These are phyloP conservation scores for Ispidina lecontei DNA, from an alignment of 2,797 vertebrate genomes.

Conservation along the genomic window DNA sequence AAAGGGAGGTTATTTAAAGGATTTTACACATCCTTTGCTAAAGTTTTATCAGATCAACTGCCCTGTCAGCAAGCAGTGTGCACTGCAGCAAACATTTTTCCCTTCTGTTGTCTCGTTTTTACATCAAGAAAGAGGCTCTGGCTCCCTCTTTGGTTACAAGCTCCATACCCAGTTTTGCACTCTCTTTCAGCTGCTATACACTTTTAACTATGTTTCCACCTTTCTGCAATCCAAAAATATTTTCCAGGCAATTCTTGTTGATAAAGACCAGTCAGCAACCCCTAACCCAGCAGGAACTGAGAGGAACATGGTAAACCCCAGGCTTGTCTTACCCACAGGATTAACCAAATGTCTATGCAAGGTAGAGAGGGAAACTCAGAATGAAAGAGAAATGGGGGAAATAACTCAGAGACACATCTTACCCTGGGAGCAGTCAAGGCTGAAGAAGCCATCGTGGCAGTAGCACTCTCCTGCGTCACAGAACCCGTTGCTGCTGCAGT, in stretches of 20 bases:
- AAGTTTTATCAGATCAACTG: not conserved
- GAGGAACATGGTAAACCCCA: not conserved
- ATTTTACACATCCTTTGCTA: not conserved
- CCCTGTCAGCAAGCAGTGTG: not conserved
- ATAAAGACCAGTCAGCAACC: not conserved
- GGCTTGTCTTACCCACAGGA: not conserved
- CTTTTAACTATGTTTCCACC: not conserved
- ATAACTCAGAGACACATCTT: not conserved
- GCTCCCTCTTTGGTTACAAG: not conserved
- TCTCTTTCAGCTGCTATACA: not conserved
- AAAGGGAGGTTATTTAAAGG: not conserved
- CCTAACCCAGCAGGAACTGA: not conserved
- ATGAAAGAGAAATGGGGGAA: not conserved
- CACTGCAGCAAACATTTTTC: not conserved
- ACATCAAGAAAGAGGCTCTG: not conserved
- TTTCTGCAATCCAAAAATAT: not conserved
- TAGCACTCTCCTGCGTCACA: constrained; percentile 87
- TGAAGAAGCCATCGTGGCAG: constrained; percentile 85
- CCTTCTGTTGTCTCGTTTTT: not conserved
- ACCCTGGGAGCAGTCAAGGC: constrained; percentile 82
- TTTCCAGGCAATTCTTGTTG: not conserved
- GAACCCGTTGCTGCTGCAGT: constrained; percentile 84
- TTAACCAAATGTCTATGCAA: not conserved
- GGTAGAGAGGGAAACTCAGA: not conserved
- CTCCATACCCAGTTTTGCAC: not conserved